phyloP scores from a whole-genome alignment of 30 jellyfish, hydroid and myxozoan species.

The Hydra vulgaris region DNA sequence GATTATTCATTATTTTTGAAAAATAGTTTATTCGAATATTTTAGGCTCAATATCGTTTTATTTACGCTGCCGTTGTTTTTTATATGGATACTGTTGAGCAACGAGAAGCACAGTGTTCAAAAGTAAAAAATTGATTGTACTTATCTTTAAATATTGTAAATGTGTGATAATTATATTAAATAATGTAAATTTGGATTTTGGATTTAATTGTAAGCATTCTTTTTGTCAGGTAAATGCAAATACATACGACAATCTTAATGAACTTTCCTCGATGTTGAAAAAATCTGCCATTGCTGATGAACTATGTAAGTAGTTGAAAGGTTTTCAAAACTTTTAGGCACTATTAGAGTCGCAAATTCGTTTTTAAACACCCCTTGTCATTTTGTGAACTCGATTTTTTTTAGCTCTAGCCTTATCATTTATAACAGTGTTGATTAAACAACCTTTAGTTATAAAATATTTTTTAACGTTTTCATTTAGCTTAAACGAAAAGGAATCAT shows the following conservation, averaged over 20 bases:
- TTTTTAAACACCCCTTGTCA: no score
- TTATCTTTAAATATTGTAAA: neutral
- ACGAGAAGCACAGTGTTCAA: slow-evolving; percentile 9
- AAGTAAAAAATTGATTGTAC: neutral
- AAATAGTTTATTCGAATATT: no score
- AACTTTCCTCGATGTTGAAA: neutral
- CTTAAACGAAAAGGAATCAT: no score
- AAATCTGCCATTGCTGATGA: neutral
- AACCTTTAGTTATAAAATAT: no score
- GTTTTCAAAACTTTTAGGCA: no score
- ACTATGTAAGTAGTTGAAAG: no score
- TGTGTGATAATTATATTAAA: neutral
- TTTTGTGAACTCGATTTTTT: no score
- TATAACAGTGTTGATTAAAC: no score
- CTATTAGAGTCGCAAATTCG: no score
- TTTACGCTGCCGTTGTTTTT: slow-evolving; percentile 41
- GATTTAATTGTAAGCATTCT: neutral
- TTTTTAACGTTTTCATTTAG: no score
- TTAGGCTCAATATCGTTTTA: slow-evolving; percentile 65
- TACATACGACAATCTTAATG: neutral
- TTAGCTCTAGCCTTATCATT: no score
- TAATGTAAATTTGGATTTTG: neutral
- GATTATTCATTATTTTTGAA: no score
- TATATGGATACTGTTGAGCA: slow-evolving; percentile 49
- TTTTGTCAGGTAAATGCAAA: neutral